These are phyloP conservation scores for Tricholauxania praeusta DNA, from an alignment of 2,888 invertebrate genomes.

Conservation along the genomic window DNA sequence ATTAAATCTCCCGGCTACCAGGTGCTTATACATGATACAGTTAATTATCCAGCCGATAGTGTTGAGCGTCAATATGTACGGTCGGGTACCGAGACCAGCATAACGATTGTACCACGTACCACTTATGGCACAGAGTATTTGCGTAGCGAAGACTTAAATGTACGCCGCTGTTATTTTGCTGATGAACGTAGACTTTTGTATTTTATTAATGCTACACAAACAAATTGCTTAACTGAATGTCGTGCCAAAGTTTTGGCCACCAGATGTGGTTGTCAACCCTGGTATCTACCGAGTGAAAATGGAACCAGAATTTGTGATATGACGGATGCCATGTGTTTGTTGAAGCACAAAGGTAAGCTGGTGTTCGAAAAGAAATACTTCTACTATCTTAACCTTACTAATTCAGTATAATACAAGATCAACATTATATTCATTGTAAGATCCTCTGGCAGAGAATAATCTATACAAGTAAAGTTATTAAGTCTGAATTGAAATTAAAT, in stretches of 20 bases:
- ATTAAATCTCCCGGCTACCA: slow-evolving; percentile 72
- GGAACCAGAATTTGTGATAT: slow-evolving; percentile 51
- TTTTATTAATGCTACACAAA: slow-evolving; percentile 71
- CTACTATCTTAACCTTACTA: too few relatives aligned
- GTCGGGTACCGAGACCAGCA: slow-evolving; percentile 70
- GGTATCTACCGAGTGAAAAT: slow-evolving; percentile 67
- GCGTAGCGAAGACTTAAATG: slow-evolving; percentile 62
- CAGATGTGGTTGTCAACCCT: slow-evolving; percentile 74
- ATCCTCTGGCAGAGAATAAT: too few relatives aligned
- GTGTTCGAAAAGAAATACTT: too few relatives aligned
- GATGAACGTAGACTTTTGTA: slow-evolving; percentile 68
- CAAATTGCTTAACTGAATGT: slow-evolving; percentile 75
- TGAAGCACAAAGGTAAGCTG: slow-evolving; percentile 48
- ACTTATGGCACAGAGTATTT: slow-evolving; percentile 72
- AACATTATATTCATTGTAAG: too few relatives aligned
- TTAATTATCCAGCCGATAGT: slow-evolving; percentile 72
- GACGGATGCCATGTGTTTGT: slow-evolving; percentile 52
- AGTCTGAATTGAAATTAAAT: too few relatives aligned
- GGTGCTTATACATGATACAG: slow-evolving; percentile 74
- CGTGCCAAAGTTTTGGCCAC: slow-evolving; percentile 68
- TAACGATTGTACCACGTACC: slow-evolving; percentile 73
- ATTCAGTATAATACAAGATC: too few relatives aligned
- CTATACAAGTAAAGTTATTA: too few relatives aligned
- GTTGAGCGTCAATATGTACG: slow-evolving; percentile 71
- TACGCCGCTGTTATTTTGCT: slow-evolving; percentile 72